Base-by-base conservation (phyloP, 2,888 invertebrate species). In the Hololepta plana region DNA sequence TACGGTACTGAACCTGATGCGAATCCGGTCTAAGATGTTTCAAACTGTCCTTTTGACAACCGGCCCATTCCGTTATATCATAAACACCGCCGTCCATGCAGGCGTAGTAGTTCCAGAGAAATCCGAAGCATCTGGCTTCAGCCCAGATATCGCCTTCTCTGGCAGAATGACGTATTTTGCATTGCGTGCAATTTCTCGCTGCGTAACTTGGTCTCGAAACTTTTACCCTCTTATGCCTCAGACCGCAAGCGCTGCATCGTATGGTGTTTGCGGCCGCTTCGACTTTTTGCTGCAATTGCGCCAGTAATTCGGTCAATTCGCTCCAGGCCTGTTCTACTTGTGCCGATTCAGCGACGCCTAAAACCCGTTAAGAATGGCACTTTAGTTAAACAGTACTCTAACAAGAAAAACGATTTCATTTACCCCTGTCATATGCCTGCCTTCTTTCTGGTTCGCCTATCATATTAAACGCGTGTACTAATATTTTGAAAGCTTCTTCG, bases 141-240 rank as follows among this genome's bases (percentile, higher is more conserved):
- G 91, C 90, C 93, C 93, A 91, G 43, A 91, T 87, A 52, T 91
- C 91, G 32, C 91, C 90, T 80, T 87, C 87, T 59, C 82, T 73
- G 20, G 85, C 87, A 32, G 82, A 74, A 59, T 90, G 88, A 37
- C 79, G 69, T 42, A 85, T 85, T 57, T 82, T 82, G 59, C 88
- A 87, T 44, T 79, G 73, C 36, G 73, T 68, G 60, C 93, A 93
- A 59, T 80, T 84, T 10, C 93, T 64, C 25, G 91, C 91, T 33
- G 88, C 88, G 55, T 85, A 88, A 55, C 80, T 77, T 35, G 87
- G 85, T 46, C 90, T 67, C 17, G 17, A n/a, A 12, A 85, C 77
- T 46, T 75, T 67, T 41, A 81, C 71, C 37, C 91, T 72, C 51
- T 80, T 80, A 59, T 95, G 93, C 20, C 88, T 71, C 12, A 79